Conservation (phyloP, 2,797 vertebrate genomes). For the Chelidonichthys spinosus region DNA sequence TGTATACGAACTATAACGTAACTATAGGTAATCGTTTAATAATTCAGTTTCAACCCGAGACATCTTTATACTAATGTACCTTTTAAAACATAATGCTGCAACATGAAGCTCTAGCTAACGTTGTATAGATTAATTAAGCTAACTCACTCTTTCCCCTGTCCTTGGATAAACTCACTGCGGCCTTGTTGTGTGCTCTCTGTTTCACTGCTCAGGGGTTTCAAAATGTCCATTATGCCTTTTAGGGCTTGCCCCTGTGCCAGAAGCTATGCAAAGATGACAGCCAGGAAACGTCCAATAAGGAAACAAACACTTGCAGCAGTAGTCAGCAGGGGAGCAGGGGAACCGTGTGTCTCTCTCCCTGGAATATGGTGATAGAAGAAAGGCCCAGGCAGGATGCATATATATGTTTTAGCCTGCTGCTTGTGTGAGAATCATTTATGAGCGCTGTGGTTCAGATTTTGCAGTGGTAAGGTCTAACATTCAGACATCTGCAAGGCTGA, state of each 20-base stretch:
- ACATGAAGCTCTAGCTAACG: background rate
- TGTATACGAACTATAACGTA: background rate
- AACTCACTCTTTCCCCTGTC: constrained; percentile 34
- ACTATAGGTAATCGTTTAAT: background rate
- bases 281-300: constrained; percentile 74
- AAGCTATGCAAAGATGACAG: constrained; percentile 72
- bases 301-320: constrained; percentile 64
- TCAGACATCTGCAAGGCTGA: background rate
- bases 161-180: constrained; percentile 65
- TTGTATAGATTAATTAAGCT: constrained; percentile 13
- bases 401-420: constrained; percentile 23
- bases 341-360: constrained; percentile 36
- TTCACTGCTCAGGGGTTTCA: constrained; percentile 54
- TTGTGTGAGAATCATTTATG: constrained; percentile 13
- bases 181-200: constrained; percentile 35
- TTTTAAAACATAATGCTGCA: background rate
- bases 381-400: constrained; percentile 33
- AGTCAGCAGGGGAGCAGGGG: constrained; percentile 54
- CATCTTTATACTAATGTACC: background rate
- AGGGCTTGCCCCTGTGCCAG: constrained; percentile 63
- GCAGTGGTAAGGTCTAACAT: background rate
- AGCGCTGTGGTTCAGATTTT: constrained; percentile 8
- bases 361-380: constrained; percentile 43
- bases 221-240: constrained; percentile 70
- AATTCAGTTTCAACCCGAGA: background rate